Evolutionary conservation across 1,140 invertebrate species (phyloP).

Genomic region (Amyelois transitella): DNA sequence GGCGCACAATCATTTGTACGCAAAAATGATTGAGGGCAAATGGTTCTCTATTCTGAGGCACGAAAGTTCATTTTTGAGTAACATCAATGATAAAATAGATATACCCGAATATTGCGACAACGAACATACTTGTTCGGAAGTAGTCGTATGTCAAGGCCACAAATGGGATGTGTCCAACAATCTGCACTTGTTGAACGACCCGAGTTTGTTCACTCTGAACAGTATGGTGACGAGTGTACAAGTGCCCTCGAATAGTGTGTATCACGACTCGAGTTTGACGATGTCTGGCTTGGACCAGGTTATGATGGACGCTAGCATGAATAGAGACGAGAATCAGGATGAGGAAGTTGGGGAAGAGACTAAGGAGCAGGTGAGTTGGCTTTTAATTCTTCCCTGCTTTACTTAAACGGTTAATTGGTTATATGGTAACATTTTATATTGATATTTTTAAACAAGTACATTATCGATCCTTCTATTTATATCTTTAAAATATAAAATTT

Average conservation of each 20-base stretch:
- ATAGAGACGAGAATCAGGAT: conserved; percentile 22
- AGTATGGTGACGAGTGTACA: conserved; percentile 69
- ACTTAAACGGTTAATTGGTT: no score
- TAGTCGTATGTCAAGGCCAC: conserved; percentile 74
- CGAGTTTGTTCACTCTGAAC: conserved; percentile 71
- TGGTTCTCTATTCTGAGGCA: conserved; percentile 76
- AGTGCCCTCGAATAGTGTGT: conserved; percentile 55
- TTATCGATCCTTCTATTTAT: no score
- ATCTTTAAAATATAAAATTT: no score
- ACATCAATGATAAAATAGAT: conserved; percentile 38
- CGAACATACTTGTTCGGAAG: conserved; percentile 66
- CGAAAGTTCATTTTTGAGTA: conserved; percentile 59
- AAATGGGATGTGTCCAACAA: conserved; percentile 78
- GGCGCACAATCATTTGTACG: conserved; percentile 48
- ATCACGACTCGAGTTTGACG: conserved; percentile 73
- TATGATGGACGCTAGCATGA: conserved; percentile 69
- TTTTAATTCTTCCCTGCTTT: no score
- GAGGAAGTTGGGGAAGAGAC: conserved; percentile 36
- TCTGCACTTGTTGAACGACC: conserved; percentile 74
- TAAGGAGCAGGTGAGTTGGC: conserved; percentile 50
- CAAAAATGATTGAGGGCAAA: conserved; percentile 68
- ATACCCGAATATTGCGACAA: conserved; percentile 53
- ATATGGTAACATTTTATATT: no score
- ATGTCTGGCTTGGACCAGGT: conserved; percentile 76
- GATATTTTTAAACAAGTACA: no score